phyloP scores from a whole-genome alignment of 2,797 vertebrate species.

The Sphenodon punctatus region DNA sequence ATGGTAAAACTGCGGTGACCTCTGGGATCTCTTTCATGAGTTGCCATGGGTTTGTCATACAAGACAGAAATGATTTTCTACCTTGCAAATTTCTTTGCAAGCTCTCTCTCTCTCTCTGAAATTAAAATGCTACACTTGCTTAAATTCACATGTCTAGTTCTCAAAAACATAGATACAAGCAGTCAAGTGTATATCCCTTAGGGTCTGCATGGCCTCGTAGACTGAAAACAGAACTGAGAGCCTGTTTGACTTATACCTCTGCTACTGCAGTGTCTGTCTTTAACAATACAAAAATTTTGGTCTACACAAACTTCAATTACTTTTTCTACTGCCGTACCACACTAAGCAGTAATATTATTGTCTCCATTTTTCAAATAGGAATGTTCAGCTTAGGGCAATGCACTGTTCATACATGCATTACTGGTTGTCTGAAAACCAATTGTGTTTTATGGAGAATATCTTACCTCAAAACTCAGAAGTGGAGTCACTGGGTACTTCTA shows the following conservation, averaged over 20 bases:
- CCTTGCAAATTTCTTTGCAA: too few species aligned
- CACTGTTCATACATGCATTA: background rate
- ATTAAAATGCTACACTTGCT: conserved; percentile 1
- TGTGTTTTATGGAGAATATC: too few species aligned
- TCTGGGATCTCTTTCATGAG: too few species aligned
- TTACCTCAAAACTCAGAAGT: too few species aligned
- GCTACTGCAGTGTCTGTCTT: background rate
- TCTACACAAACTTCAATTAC: conserved; percentile 1
- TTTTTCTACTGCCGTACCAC: background rate
- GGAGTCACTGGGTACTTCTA: too few species aligned
- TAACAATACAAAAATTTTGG: background rate
- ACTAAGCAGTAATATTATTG: background rate
- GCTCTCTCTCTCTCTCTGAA: too few species aligned
- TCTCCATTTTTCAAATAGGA: background rate
- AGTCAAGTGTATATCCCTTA: background rate
- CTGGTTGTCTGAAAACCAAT: background rate
- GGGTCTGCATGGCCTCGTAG: background rate
- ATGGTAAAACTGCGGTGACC: too few species aligned
- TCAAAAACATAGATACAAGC: background rate
- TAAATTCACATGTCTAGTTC: background rate
- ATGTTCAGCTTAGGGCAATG: background rate
- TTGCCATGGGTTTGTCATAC: too few species aligned
- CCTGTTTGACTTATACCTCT: conserved; percentile 10
- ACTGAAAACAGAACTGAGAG: background rate
- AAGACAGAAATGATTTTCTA: too few species aligned